Conservation (phyloP, 2,797 vertebrate species). For the Pelodytes ibericus region DNA sequence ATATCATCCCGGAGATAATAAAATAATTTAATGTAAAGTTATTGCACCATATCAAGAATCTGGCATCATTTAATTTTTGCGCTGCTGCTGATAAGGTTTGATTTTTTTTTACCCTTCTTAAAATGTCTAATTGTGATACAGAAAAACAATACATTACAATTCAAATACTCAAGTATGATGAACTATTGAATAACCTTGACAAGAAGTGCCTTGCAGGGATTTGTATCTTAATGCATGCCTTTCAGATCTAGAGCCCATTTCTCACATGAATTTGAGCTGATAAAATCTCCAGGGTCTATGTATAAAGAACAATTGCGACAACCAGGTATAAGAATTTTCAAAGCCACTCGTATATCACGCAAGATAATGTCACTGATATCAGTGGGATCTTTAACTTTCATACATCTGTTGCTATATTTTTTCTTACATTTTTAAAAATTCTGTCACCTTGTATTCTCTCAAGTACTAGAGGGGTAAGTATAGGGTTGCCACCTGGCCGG, state of each 20-base stretch:
- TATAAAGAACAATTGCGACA: conserved; percentile 1
- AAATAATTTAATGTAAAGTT: too few relatives aligned
- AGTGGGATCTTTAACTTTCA: background rate
- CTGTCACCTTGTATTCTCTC: background rate
- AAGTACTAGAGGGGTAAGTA: background rate
- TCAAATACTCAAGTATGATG: too few relatives aligned
- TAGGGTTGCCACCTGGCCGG: too few relatives aligned
- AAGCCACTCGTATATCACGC: background rate
- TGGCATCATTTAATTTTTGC: too few relatives aligned
- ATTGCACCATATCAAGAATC: too few relatives aligned
- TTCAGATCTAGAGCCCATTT: conserved; percentile 10
- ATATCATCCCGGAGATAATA: too few relatives aligned
- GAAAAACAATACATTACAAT: too few relatives aligned
- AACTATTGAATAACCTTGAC: too few relatives aligned
- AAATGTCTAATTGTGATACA: too few relatives aligned
- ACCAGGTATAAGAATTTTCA: background rate
- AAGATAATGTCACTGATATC: background rate
- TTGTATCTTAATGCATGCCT: conserved; percentile 18
- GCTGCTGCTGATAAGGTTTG: too few relatives aligned
- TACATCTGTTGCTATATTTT: background rate
- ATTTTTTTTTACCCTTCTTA: too few relatives aligned
- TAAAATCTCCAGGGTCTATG: conserved; percentile 17
- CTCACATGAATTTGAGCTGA: conserved; percentile 35
- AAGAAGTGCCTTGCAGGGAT: conserved; percentile 17
- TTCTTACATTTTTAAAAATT: background rate